Percentiles rank a stretch among this genome's conserved stretches.
Evolutionary conservation across 2,888 invertebrate species (phyloP).

Genomic region (Tethea ocularis): DNA sequence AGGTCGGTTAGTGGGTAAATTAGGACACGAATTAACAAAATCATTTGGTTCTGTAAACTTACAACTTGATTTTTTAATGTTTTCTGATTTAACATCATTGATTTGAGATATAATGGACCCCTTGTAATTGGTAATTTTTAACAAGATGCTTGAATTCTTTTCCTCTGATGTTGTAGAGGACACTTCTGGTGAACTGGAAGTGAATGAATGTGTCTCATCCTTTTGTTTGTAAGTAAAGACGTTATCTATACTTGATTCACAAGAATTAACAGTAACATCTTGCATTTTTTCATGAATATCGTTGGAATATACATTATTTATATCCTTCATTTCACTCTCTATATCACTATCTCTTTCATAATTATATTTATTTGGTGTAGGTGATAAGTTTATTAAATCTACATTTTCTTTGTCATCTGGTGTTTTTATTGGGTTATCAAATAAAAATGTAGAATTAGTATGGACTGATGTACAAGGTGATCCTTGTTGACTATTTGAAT

Average conservation of each 20-base stretch:
- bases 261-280: conserved; percentile 48
- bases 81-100: conserved; percentile 47
- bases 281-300: conserved; percentile 33
- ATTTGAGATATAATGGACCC: conserved; percentile 68
- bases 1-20: conserved; percentile 52
- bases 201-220: conserved; percentile 40
- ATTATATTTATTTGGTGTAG: conserved; percentile 26
- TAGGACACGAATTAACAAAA: conserved; percentile 50
- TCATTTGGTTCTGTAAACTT: conserved; percentile 68
- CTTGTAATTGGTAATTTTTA: conserved; percentile 74
- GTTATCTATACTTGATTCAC: conserved; percentile 57
- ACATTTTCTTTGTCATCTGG: conserved; percentile 50
- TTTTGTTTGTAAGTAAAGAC: conserved; percentile 45
- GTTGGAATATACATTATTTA: conserved; percentile 19
- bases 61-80: conserved; percentile 48
- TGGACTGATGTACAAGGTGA: conserved; percentile 31
- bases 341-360: conserved; percentile 15
- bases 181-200: conserved; percentile 74
- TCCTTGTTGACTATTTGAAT: conserved; percentile 39
- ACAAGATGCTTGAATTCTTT: conserved; percentile 62
- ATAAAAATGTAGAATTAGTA: conserved; percentile 26
- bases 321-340: conserved; percentile 29
- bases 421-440: conserved; percentile 24
- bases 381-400: conserved; percentile 25
- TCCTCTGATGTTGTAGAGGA: conserved; percentile 79